Percentiles rank a stretch among this genome's conserved stretches.
Conservation (phyloP, 92 coral and sea anemone genomes). For the Porites lobata region DNA sequence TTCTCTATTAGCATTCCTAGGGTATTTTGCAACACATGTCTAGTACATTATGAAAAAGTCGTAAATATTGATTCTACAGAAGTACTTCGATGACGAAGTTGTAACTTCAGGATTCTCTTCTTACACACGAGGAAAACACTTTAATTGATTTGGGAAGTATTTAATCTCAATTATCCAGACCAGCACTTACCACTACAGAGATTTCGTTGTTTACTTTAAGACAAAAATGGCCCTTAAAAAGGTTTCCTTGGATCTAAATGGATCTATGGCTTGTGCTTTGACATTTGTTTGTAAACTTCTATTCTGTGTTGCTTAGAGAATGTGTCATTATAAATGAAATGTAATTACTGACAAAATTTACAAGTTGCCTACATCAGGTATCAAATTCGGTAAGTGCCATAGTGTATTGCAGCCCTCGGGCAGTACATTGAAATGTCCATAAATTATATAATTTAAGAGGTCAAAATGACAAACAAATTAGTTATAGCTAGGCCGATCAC, state of each 20-base stretch:
- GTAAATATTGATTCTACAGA: neutral
- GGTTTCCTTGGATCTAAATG: neutral
- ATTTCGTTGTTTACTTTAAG: neutral
- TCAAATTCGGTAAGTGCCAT: too few relatives aligned
- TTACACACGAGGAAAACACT: neutral
- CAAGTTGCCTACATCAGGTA: too few relatives aligned
- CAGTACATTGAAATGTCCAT: too few relatives aligned
- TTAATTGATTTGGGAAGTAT: constrained; percentile 28
- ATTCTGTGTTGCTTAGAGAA: neutral
- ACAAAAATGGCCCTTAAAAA: neutral
- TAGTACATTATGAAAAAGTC: too few relatives aligned
- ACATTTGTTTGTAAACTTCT: neutral
- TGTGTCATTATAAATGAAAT: neutral
- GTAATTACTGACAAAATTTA: neutral
- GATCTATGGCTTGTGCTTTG: neutral
- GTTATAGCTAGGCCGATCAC: too few relatives aligned
- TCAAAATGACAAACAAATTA: too few relatives aligned
- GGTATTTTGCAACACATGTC: neutral
- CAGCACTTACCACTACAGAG: neutral
- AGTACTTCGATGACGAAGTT: neutral
- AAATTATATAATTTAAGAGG: too few relatives aligned
- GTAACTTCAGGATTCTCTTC: neutral
- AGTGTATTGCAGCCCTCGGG: too few relatives aligned
- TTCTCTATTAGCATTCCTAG: neutral
- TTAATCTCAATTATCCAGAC: neutral